Percentiles rank a stretch among this genome's conserved stretches.
phyloP scores from a whole-genome alignment of 2,113 vertebrate genomes.

The Ailuropoda melanoleuca region DNA sequence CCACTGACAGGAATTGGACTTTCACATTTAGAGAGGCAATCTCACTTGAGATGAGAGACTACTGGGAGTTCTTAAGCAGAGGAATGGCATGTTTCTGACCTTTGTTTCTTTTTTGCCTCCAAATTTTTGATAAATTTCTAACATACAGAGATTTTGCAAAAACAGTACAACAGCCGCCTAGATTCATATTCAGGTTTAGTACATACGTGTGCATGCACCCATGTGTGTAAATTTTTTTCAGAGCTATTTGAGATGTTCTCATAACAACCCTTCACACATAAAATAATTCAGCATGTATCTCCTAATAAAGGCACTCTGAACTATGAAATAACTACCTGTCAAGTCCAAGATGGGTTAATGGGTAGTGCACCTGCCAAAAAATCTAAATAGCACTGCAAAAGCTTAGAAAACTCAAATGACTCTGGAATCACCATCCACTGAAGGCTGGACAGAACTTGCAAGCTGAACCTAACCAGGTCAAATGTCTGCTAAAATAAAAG shows the following conservation, averaged over 20 bases:
- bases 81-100: neutral
- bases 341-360: neutral
- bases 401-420: conserved; percentile 40
- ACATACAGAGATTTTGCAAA: conserved; percentile 1
- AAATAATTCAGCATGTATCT: conserved; percentile 43
- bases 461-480: neutral
- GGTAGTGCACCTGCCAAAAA: neutral
- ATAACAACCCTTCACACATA: conserved; percentile 1
- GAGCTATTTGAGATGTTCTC: conserved; percentile 28
- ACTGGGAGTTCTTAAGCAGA: neutral
- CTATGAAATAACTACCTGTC: neutral
- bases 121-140: conserved; percentile 51
- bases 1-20: neutral
- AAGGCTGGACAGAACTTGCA: conserved; percentile 10
- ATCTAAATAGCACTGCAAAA: conserved; percentile 11
- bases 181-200: neutral
- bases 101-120: neutral
- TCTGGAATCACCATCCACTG: conserved; percentile 22
- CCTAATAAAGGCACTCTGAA: conserved; percentile 14
- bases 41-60: neutral
- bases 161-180: neutral
- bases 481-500: conserved; percentile 19
- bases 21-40: neutral
- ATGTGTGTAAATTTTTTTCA: neutral
- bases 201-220: neutral